Evolutionary conservation across 2,797 vertebrate genomes (phyloP).

Genomic region (Columba guinea): DNA sequence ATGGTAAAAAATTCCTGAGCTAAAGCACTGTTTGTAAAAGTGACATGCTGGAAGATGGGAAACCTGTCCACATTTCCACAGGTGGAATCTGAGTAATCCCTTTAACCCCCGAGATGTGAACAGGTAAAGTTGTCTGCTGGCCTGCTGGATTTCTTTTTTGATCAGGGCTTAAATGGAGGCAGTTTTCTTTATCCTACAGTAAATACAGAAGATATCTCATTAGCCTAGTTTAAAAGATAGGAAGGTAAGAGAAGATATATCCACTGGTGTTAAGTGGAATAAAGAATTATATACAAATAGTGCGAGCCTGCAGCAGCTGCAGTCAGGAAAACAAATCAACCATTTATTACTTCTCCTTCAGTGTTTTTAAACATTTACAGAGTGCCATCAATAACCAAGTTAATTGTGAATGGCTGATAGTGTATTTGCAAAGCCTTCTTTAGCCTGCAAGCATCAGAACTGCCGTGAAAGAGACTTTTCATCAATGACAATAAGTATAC

Average conservation of each 20-base stretch:
- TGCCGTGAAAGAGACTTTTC: background rate
- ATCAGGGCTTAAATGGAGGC: background rate
- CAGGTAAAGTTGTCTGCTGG: background rate
- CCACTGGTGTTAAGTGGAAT: constrained; percentile 35
- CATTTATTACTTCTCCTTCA: constrained; percentile 60
- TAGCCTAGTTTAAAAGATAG: background rate
- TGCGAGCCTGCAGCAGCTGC: background rate
- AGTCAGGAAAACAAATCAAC: constrained; percentile 62
- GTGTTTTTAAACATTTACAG: constrained; percentile 65
- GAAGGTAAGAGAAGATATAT: constrained; percentile 7
- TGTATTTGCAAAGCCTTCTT: constrained; percentile 17
- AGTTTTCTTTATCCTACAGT: background rate
- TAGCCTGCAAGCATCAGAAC: background rate
- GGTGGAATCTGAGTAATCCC: background rate
- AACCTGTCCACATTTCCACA: background rate
- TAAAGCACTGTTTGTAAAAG: background rate
- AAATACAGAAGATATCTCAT: background rate
- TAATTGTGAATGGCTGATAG: constrained; percentile 43
- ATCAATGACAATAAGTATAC: background rate
- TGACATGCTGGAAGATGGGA: background rate
- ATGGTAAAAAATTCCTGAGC: background rate
- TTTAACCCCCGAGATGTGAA: background rate
- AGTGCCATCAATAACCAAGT: constrained; percentile 46
- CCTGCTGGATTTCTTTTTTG: background rate
- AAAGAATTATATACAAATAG: constrained; percentile 30